Base-by-base conservation (phyloP, 2,888 invertebrate genomes). In the Encarsia formosa region DNA sequence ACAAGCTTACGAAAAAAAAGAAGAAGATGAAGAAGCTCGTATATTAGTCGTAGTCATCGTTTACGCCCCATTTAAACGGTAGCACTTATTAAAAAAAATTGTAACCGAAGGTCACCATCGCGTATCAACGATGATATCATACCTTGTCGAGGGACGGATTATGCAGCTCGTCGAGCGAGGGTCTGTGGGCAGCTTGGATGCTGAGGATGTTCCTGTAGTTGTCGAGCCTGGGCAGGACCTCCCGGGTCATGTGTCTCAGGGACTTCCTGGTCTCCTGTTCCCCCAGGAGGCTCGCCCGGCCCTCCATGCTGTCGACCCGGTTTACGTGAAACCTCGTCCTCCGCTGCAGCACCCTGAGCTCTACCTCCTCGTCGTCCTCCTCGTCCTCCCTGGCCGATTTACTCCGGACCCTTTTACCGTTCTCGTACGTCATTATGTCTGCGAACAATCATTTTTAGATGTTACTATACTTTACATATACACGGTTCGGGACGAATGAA, bases 181-280 rank as follows among this genome's bases (percentile, higher is more conserved):
- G 92, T 60, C 92, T 80, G 62, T 88, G 88, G 9, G 87, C 89
- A 3, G 91, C 91, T 72, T 91, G 91, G 38, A 92, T 82, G 16
- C 91, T 91, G 80, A 91, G 80, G 63, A 91, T 88, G 66, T 92
- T 91, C 60, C 92, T 81, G 76, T 92, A 92, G 77, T 92, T 91
- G 73, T 92, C 92, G 74, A 92, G 75, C 46, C 91, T 80, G 2
- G 92, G 92, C 54, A 92, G 73, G 6, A 91, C 92, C 76, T 93
- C 92, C 51, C 91, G 77, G 19, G 92, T 93, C 71, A 91, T 85
- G 70, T 91, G 66, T 56, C 71, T 67, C 52, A 71, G 61, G 11
- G 72, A 72, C 49, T 71, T 71, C 49, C 62, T 65, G 6, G 69
- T 68, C 52, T 72, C 75, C 57, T 73, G 69, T 41, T 74, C 73